Evolutionary conservation across 2,888 invertebrate genomes (phyloP).

Genomic region (Aleiodes alternator): DNA sequence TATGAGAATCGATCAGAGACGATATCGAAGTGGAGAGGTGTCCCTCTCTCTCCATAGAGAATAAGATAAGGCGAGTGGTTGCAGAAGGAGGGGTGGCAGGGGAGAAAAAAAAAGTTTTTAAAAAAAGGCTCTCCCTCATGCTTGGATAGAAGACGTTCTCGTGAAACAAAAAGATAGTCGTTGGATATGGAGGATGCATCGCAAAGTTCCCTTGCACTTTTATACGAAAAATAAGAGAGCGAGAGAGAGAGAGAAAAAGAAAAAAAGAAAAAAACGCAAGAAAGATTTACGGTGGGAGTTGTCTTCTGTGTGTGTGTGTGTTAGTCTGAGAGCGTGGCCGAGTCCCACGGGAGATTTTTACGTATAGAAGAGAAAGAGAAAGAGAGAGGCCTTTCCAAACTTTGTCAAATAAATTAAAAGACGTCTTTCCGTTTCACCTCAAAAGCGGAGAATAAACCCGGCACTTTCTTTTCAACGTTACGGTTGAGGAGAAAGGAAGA

Average conservation of each 20-base stretch:
- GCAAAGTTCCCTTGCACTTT: conserved; percentile 45
- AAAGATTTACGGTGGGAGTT: conserved; percentile 55
- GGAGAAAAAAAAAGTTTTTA: background rate
- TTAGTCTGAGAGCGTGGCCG: conserved; percentile 17
- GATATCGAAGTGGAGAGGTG: conserved; percentile 33
- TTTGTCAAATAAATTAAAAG: conserved; percentile 70
- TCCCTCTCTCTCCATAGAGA: conserved; percentile 21
- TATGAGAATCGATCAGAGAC: conserved; percentile 30
- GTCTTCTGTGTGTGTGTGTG: conserved; percentile 36
- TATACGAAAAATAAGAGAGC: conserved; percentile 36
- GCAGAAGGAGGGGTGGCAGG: background rate
- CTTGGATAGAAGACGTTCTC: conserved; percentile 11
- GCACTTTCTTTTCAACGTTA: conserved; percentile 5
- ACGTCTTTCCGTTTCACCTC: conserved; percentile 53
- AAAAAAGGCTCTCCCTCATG: background rate
- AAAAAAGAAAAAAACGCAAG: conserved; percentile 41
- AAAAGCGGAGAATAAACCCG: conserved; percentile 34
- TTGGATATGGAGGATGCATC: conserved; percentile 47
- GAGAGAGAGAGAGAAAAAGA: conserved; percentile 25
- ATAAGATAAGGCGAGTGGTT: background rate
- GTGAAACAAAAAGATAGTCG: conserved; percentile 43
- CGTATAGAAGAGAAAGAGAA: conserved; percentile 34
- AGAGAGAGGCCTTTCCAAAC: conserved; percentile 57
- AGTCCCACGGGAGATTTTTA: conserved; percentile 47
- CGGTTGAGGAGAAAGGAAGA: conserved; percentile 7